These are phyloP conservation scores for Drosophila oshimai DNA, from an alignment of 1,140 invertebrate genomes.

Conservation along the genomic window DNA sequence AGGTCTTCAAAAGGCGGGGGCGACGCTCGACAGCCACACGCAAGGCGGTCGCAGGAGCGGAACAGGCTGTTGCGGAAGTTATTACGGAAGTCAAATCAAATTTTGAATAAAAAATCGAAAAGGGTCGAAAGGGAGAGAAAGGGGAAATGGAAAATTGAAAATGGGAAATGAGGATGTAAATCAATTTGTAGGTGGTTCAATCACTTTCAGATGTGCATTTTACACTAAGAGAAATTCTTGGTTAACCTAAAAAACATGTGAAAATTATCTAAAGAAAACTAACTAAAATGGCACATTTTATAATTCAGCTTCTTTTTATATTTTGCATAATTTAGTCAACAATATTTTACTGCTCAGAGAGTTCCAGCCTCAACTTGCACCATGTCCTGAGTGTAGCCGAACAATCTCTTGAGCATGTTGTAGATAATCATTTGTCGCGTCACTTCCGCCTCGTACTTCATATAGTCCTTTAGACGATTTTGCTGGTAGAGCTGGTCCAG, in stretches of 20 bases:
- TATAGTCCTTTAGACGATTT: conserved; percentile 70
- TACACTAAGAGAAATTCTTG: background rate
- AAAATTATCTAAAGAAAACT: background rate
- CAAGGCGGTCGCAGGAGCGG: conserved; percentile 52
- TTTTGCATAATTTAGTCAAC: background rate
- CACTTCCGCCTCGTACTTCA: conserved; percentile 76
- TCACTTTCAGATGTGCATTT: background rate
- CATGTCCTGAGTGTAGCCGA: conserved; percentile 60
- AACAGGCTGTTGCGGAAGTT: conserved; percentile 56
- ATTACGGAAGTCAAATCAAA: conserved; percentile 65
- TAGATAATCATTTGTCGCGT: conserved; percentile 79
- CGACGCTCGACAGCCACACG: conserved; percentile 74
- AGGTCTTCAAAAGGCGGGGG: background rate
- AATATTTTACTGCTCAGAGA: background rate
- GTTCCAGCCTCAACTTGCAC: conserved; percentile 2
- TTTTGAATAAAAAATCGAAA: conserved; percentile 3
- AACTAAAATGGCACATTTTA: no score
- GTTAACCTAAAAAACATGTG: no score
- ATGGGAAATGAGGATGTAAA: conserved; percentile 38
- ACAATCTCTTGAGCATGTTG: conserved; percentile 73
- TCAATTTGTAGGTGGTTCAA: conserved; percentile 52
- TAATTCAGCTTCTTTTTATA: background rate
- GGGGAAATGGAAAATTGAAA: background rate
- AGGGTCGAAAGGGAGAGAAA: background rate
- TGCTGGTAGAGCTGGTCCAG: conserved; percentile 65